phyloP scores from a whole-genome alignment of 2,113 vertebrate genomes.

The Ibidorhyncha struthersii region DNA sequence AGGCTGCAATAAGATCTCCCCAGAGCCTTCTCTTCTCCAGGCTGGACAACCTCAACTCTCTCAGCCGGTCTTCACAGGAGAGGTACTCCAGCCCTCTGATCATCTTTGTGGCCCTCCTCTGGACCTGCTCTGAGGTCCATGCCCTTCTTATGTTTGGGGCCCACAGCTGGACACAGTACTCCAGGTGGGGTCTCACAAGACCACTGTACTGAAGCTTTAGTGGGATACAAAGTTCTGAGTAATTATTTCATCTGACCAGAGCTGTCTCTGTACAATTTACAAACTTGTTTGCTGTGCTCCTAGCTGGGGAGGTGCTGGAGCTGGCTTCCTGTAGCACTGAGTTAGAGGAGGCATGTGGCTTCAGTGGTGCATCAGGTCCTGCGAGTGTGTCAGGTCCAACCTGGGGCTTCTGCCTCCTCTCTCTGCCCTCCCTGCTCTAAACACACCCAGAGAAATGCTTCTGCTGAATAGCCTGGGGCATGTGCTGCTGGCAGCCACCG shows the following conservation, averaged over 20 bases:
- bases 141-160: background rate
- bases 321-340: background rate
- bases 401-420: background rate
- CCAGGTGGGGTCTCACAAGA: background rate
- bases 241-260: background rate
- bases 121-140: background rate
- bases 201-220: background rate
- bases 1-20: background rate
- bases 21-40: background rate
- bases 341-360: background rate
- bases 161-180: background rate
- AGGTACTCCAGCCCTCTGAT: background rate
- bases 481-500: background rate
- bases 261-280: background rate
- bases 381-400: fast-evolving
- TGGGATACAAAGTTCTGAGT: background rate
- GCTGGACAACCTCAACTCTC: background rate
- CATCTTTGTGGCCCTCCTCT: background rate
- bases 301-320: background rate
- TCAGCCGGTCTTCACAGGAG: background rate
- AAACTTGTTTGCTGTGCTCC: background rate
- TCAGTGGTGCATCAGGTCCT: fast-evolving
- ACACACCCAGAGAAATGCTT: fast-evolving
- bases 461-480: background rate
- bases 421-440: background rate